Percentiles rank a stretch among this genome's conserved stretches.
Evolutionary conservation across 1,140 invertebrate genomes (phyloP).

Genomic region (Cepaea nemoralis): DNA sequence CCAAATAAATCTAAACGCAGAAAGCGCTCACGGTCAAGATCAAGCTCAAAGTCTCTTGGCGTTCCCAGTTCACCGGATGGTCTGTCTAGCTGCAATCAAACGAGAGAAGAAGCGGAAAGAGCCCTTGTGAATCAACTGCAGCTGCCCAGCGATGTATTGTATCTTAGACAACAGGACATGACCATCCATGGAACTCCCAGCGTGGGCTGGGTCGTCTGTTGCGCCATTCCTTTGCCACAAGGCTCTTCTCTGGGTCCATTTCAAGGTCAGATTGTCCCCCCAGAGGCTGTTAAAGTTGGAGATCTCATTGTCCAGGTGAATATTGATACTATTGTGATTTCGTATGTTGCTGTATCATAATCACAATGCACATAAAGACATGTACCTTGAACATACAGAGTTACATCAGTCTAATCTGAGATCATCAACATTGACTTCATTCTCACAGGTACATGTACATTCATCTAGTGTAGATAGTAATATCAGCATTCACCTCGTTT

Average conservation of each 20-base stretch:
- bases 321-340: background rate
- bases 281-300: slow-evolving; percentile 55
- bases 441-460: too few species aligned
- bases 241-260: slow-evolving; percentile 64
- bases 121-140: slow-evolving; percentile 56
- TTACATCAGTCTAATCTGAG: too few species aligned
- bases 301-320: slow-evolving; percentile 60
- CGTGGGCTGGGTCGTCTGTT: slow-evolving; percentile 59
- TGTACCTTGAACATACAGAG: too few species aligned
- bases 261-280: slow-evolving; percentile 53
- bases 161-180: slow-evolving; percentile 59
- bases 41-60: slow-evolving; percentile 22
- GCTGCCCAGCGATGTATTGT: slow-evolving; percentile 61
- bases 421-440: too few species aligned
- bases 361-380: background rate
- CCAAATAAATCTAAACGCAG: background rate
- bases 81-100: background rate
- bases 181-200: slow-evolving; percentile 46
- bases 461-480: too few species aligned
- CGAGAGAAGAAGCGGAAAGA: slow-evolving; percentile 36
- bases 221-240: slow-evolving; percentile 56
- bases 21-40: slow-evolving; percentile 22
- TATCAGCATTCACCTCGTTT: too few species aligned
- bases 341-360: background rate
- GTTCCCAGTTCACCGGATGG: background rate